Percentiles rank a stretch among this genome's conserved stretches.
phyloP scores from a whole-genome alignment of 2,888 invertebrate genomes.

The Volucella bombylans region DNA sequence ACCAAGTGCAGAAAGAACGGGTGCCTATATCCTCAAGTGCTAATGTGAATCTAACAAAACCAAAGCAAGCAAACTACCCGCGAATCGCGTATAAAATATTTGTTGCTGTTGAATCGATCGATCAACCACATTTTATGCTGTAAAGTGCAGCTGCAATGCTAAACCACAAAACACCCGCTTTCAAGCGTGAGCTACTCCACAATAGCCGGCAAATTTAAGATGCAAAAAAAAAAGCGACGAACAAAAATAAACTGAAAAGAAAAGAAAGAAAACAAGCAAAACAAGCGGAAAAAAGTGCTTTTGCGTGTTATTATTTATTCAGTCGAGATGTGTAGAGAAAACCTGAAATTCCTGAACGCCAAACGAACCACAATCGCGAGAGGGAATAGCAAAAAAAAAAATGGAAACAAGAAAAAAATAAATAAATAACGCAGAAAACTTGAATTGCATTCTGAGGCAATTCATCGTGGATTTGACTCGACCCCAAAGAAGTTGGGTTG shows the following conservation, averaged over 20 bases:
- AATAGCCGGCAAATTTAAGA: slow-evolving; percentile 60
- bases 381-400: slow-evolving; percentile 28
- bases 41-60: background rate
- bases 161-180: slow-evolving; percentile 1
- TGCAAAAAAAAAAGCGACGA: background rate
- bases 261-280: background rate
- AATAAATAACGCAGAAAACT: slow-evolving; percentile 21
- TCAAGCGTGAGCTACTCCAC: slow-evolving; percentile 10
- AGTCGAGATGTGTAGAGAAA: slow-evolving; percentile 23
- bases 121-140: background rate
- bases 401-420: slow-evolving; percentile 25
- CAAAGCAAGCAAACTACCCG: slow-evolving; percentile 27
- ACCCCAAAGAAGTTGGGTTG: slow-evolving; percentile 22
- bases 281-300: slow-evolving; percentile 25
- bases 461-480: background rate
- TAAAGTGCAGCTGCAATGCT: slow-evolving; percentile 45
- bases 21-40: too few species aligned
- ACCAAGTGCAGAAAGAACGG: too few species aligned
- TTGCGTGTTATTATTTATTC: slow-evolving; percentile 63
- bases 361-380: slow-evolving; percentile 2
- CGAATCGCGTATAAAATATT: slow-evolving; percentile 41
- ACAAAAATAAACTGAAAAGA: background rate
- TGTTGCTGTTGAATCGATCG: slow-evolving; percentile 2
- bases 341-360: slow-evolving; percentile 46
- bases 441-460: slow-evolving; percentile 33